Conservation (phyloP, 2,797 vertebrate species). For the Poecilia wingei region DNA sequence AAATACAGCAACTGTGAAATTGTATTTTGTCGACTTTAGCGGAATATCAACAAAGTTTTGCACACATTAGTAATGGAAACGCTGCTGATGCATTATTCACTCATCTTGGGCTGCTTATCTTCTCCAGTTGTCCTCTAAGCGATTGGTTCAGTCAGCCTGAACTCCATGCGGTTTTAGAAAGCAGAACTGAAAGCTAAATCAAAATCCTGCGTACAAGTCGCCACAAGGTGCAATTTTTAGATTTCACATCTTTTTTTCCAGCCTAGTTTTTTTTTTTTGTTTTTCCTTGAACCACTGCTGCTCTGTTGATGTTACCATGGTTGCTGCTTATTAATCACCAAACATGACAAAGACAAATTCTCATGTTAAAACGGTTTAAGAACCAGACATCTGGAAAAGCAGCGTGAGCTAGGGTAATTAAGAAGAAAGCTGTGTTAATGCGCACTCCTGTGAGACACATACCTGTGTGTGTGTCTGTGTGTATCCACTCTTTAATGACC, state of each 20-base stretch:
- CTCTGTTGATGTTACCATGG: neutral
- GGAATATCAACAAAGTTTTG: too few species aligned
- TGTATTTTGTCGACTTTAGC: too few species aligned
- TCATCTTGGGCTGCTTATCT: neutral
- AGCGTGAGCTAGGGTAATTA: slow-evolving; percentile 13
- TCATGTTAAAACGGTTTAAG: slow-evolving; percentile 4
- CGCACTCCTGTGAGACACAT: neutral
- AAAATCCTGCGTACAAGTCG: neutral
- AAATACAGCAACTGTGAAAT: too few species aligned
- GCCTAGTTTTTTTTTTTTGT: slow-evolving; percentile 11
- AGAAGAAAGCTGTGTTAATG: slow-evolving; percentile 5
- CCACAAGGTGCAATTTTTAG: neutral
- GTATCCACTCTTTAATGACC: neutral
- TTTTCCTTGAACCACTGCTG: neutral
- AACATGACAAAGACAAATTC: slow-evolving; percentile 19
- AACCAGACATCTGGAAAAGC: slow-evolving; percentile 9
- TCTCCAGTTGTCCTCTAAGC: neutral
- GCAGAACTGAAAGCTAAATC: neutral
- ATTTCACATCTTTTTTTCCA: neutral
- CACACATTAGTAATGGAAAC: too few species aligned
- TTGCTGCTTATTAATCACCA: slow-evolving; percentile 29
- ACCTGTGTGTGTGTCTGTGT: neutral
- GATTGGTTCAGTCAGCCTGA: neutral
- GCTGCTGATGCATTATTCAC: neutral
- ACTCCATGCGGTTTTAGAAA: too few species aligned